These are phyloP conservation scores for Balanococcus diminutus DNA, from an alignment of 2,888 invertebrate genomes.

Conservation along the genomic window DNA sequence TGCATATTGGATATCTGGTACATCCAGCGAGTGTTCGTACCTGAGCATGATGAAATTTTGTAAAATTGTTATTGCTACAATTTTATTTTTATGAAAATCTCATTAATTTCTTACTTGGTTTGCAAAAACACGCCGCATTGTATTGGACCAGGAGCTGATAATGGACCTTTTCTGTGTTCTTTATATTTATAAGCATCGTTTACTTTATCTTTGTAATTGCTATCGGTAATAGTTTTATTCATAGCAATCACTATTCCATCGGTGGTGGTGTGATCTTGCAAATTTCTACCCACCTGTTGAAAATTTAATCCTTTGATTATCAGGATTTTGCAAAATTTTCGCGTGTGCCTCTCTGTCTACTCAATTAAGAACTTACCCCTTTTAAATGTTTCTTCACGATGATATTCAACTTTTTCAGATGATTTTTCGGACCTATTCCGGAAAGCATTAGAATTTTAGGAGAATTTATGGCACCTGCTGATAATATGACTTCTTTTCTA, in stretches of 20 bases:
- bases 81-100: not conserved
- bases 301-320: not conserved
- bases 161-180: conserved; percentile 58
- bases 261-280: conserved; percentile 76
- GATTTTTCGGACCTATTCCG: conserved; percentile 69
- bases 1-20: conserved; percentile 73
- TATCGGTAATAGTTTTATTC: conserved; percentile 59
- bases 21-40: conserved; percentile 57
- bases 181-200: conserved; percentile 58
- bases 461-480: conserved; percentile 68
- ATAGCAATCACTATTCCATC: conserved; percentile 67
- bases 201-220: conserved; percentile 57
- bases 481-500: conserved; percentile 69
- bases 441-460: conserved; percentile 71
- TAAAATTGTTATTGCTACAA: not conserved
- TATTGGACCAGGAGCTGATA: conserved; percentile 65
- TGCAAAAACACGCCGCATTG: conserved; percentile 69
- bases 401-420: conserved; percentile 65
- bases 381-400: conserved; percentile 69
- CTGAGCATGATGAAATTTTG: conserved; percentile 41
- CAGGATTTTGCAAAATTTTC: not conserved
- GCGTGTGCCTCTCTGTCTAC: not conserved
- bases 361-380: conserved; percentile 55
- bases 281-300: conserved; percentile 71
- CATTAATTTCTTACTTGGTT: conserved; percentile 64